Conservation (phyloP, 2,797 vertebrate genomes). For the Alosa sapidissima region DNA sequence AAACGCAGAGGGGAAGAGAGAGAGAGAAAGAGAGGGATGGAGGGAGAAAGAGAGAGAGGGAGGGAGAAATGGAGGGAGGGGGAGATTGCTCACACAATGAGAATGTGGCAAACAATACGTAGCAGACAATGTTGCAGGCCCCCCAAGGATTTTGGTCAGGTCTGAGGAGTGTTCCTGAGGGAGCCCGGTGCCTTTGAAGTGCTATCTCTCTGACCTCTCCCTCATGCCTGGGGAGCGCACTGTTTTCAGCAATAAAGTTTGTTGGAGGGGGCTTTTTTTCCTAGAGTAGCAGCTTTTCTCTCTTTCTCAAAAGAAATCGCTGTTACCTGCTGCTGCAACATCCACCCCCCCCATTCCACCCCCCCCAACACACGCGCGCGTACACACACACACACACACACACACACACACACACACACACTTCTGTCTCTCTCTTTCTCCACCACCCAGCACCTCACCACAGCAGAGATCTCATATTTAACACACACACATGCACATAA, state of each 20-base stretch:
- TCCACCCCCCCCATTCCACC: too few relatives aligned
- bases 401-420: not conserved
- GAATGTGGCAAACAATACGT: constrained; percentile 21
- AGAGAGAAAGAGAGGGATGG: not conserved
- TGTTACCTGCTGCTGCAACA: not conserved
- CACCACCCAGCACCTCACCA: not conserved
- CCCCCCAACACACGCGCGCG: not conserved
- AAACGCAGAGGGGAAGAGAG: not conserved
- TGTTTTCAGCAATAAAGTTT: constrained; percentile 24
- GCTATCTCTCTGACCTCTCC: constrained; percentile 8
- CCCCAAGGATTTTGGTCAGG: constrained; percentile 8
- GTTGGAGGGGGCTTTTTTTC: constrained; percentile 19
- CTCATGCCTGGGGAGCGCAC: not conserved
- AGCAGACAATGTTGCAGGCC: not conserved
- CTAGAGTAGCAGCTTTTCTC: not conserved
- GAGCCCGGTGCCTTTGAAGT: constrained; percentile 5
- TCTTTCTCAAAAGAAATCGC: constrained; percentile 2
- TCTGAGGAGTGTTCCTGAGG: not conserved
- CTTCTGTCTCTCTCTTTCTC: too few relatives aligned
- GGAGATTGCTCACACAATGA: constrained; percentile 21
- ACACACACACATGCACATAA: not conserved
- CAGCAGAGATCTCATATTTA: not conserved
- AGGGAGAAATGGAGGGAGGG: not conserved
- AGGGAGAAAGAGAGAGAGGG: not conserved
- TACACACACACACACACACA: not conserved